These are phyloP conservation scores for Silurus meridionalis DNA, from an alignment of 2,113 vertebrate genomes.

Conservation along the genomic window DNA sequence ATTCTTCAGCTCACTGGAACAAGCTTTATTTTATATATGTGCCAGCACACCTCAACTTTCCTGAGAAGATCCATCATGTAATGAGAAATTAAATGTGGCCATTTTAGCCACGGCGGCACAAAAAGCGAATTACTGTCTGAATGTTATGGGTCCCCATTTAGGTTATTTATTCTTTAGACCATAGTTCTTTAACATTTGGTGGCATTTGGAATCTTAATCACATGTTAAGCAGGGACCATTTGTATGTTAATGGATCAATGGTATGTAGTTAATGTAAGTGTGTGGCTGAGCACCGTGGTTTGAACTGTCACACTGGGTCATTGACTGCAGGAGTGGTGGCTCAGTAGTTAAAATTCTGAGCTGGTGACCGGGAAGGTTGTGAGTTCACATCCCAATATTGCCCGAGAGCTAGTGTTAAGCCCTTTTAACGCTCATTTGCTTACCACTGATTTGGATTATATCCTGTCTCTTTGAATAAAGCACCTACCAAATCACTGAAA, in stretches of 20 bases:
- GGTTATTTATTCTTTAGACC: conserved; percentile 72
- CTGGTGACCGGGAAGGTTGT: neutral
- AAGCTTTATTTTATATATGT: conserved; percentile 45
- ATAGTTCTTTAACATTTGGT: conserved; percentile 75
- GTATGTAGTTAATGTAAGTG: conserved; percentile 68
- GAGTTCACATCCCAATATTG: conserved; percentile 19
- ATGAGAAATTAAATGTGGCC: conserved; percentile 64
- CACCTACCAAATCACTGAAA: neutral
- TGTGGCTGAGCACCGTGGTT: conserved; percentile 59
- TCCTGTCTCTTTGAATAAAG: neutral
- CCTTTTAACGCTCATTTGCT: neutral
- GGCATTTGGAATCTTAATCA: conserved; percentile 71
- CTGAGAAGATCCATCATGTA: conserved; percentile 48
- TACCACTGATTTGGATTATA: neutral
- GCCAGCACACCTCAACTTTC: conserved; percentile 59
- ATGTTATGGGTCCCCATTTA: conserved; percentile 56
- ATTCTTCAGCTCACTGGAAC: conserved; percentile 40
- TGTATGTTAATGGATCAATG: conserved; percentile 76
- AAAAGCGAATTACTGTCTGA: conserved; percentile 59
- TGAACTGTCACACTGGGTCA: conserved; percentile 51
- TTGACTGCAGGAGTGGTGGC: conserved; percentile 45
- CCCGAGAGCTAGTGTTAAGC: neutral
- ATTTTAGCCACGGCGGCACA: conserved; percentile 63
- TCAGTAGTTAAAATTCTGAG: conserved; percentile 1
- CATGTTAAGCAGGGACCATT: conserved; percentile 72